A percentile compares a stretch with the other conserved stretches of the same genome.
Evolutionary conservation across 2,888 invertebrate species (phyloP).

Genomic region (Litoditis marina): DNA sequence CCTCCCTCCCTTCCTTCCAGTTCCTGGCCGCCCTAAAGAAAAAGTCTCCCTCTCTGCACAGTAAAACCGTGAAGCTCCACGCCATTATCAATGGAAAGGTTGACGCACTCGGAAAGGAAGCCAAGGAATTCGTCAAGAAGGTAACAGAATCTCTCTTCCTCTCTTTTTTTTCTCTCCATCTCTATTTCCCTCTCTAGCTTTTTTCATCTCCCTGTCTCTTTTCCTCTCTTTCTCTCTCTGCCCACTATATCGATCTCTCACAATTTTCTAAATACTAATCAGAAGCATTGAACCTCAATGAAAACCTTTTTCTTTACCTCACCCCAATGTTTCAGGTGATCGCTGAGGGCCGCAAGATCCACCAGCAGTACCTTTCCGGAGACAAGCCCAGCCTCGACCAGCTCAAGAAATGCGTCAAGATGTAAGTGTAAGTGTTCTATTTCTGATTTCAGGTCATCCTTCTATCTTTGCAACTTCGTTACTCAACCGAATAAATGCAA

Average conservation of each 20-base stretch:
- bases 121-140: constrained; percentile 53
- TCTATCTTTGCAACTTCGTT: too few relatives aligned
- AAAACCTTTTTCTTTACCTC: too few relatives aligned
- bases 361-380: constrained; percentile 46
- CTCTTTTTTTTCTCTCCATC: too few relatives aligned
- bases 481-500: too few relatives aligned
- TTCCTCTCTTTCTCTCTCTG: not conserved
- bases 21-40: constrained; percentile 54
- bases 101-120: constrained; percentile 48
- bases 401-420: constrained; percentile 38
- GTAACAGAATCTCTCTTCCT: too few relatives aligned
- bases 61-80: constrained; percentile 50
- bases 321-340: constrained; percentile 43
- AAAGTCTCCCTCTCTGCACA: constrained; percentile 52
- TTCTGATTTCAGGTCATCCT: not conserved
- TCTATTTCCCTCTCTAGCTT: too few relatives aligned
- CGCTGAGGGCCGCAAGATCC: constrained; percentile 50
- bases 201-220: too few relatives aligned
- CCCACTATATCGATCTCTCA: not conserved
- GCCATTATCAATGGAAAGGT: constrained; percentile 43
- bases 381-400: constrained; percentile 51
- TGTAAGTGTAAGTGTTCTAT: constrained; percentile 5
- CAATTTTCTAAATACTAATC: not conserved
- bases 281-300: not conserved
- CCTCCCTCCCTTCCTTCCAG: constrained; percentile 16